Evolutionary conservation across 2,113 vertebrate species (phyloP).

Genomic region (Ptilorrhoa leucosticta): DNA sequence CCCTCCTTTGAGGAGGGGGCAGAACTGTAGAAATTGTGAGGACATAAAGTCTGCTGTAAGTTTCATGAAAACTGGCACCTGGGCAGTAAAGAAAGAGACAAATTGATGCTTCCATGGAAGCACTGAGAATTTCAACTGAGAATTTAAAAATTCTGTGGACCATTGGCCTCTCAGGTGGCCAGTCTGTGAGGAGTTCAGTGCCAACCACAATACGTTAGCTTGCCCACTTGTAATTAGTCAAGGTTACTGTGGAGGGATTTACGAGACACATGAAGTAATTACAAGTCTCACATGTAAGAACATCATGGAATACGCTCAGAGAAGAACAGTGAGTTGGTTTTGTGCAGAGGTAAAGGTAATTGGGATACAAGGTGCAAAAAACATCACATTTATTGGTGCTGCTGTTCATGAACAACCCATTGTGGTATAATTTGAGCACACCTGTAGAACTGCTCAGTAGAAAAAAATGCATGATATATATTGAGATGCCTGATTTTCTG

Average conservation of each 20-base stretch:
- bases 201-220: background rate
- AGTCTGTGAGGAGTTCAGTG: background rate
- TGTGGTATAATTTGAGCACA: background rate
- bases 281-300: background rate
- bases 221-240: constrained; percentile 14
- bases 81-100: background rate
- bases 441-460: background rate
- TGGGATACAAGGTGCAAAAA: background rate
- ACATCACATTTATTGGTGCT: background rate
- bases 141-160: background rate
- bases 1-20: background rate
- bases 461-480: background rate
- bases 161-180: background rate
- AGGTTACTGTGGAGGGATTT: constrained; percentile 33
- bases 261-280: constrained; percentile 21
- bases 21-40: background rate
- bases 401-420: background rate
- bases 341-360: background rate
- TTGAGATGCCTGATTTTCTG: background rate
- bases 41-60: background rate
- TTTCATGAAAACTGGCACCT: background rate
- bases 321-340: background rate
- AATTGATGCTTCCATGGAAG: background rate
- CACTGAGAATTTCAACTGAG: background rate
- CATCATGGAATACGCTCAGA: background rate